These are phyloP conservation scores for Arion vulgaris DNA, from an alignment of 1,140 invertebrate species.

Conservation along the genomic window DNA sequence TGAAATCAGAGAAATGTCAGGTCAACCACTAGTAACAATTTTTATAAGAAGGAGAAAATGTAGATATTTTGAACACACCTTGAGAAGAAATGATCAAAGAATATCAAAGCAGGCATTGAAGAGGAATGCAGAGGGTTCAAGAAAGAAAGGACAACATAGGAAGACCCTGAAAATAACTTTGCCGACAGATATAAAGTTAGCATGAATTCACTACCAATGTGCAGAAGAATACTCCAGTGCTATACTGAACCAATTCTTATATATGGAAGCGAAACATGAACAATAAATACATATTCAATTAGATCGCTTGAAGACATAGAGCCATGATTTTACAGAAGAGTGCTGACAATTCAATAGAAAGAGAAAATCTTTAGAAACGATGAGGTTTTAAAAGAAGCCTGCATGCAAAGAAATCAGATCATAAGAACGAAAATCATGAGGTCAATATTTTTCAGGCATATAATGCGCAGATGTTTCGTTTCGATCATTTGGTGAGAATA, in stretches of 20 bases:
- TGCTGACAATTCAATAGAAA: not conserved
- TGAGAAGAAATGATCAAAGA: too few relatives aligned
- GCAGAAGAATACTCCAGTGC: not conserved
- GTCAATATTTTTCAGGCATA: not conserved
- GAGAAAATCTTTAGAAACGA: not conserved
- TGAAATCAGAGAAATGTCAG: too few relatives aligned
- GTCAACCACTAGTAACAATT: too few relatives aligned
- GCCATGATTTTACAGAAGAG: not conserved
- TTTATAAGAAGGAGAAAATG: too few relatives aligned
- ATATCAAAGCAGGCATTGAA: too few relatives aligned
- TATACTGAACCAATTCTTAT: not conserved
- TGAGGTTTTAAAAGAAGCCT: not conserved
- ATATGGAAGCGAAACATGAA: not conserved
- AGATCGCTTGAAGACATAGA: not conserved
- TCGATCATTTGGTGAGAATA: not conserved
- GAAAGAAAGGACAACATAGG: too few relatives aligned
- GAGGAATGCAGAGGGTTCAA: too few relatives aligned
- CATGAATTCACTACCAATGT: too few relatives aligned
- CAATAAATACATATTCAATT: not conserved
- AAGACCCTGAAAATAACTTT: too few relatives aligned
- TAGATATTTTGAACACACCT: too few relatives aligned
- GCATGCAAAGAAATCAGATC: not conserved
- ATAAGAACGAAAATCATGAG: too few relatives aligned
- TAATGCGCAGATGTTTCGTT: not conserved
- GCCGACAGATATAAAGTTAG: too few relatives aligned